Evolutionary conservation across 1,140 invertebrate species (phyloP).

Genomic region (Charaxes varanes): DNA sequence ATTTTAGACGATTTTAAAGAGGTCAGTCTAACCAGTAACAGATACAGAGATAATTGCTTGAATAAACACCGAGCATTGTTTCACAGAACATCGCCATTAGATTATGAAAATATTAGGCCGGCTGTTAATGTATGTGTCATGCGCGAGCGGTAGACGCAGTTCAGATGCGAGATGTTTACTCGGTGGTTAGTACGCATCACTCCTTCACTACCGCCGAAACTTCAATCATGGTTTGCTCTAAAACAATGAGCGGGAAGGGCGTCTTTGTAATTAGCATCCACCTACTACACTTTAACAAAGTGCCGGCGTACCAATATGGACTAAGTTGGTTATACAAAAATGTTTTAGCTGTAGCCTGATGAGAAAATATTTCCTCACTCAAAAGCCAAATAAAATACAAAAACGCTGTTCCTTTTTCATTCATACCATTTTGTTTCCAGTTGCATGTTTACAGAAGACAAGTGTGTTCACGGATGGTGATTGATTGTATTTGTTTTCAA

Average conservation of each 20-base stretch:
- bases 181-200: slow-evolving; percentile 60
- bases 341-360: slow-evolving; percentile 39
- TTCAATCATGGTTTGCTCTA: slow-evolving; percentile 71
- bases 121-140: slow-evolving; percentile 72
- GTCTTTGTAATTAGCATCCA: slow-evolving; percentile 67
- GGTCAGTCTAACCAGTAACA: slow-evolving; percentile 67
- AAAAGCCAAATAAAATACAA: slow-evolving; percentile 5
- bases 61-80: slow-evolving; percentile 66
- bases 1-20: slow-evolving; percentile 67
- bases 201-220: slow-evolving; percentile 55
- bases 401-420: not conserved
- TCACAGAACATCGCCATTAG: slow-evolving; percentile 73
- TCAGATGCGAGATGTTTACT: slow-evolving; percentile 53
- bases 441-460: no score
- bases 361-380: slow-evolving; percentile 28
- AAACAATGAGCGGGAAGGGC: slow-evolving; percentile 71
- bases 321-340: slow-evolving; percentile 61
- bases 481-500: no score
- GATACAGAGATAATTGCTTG: slow-evolving; percentile 65
- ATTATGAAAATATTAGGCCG: slow-evolving; percentile 74
- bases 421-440: no score
- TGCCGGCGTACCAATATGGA: slow-evolving; percentile 36
- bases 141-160: slow-evolving; percentile 42
- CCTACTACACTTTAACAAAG: slow-evolving; percentile 52
- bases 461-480: no score